These are phyloP conservation scores for Drosophila ezoana DNA, from an alignment of 2,888 invertebrate genomes.

Conservation along the genomic window DNA sequence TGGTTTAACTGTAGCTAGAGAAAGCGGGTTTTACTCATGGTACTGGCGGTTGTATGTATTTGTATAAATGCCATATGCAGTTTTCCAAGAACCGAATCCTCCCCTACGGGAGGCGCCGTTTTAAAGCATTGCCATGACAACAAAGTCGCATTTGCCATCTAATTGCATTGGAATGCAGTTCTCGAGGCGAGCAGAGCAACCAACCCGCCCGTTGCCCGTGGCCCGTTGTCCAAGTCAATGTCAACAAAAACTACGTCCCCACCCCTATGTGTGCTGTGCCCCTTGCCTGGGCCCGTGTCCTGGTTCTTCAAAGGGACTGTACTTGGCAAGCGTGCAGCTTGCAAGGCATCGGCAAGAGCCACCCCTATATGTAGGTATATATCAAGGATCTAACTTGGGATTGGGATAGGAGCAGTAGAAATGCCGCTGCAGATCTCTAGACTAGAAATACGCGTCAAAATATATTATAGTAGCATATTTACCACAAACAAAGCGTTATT, in stretches of 20 bases:
- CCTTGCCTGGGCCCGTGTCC: constrained; percentile 22
- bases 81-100: constrained; percentile 70
- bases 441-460: constrained; percentile 8
- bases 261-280: constrained; percentile 48
- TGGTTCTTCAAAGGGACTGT: constrained; percentile 52
- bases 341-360: constrained; percentile 63
- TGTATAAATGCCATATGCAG: constrained; percentile 50
- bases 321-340: constrained; percentile 67
- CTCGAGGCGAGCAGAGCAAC: constrained; percentile 26
- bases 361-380: constrained; percentile 56
- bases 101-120: constrained; percentile 50
- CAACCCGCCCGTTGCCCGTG: constrained; percentile 50
- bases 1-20: constrained; percentile 7
- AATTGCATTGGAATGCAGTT: constrained; percentile 76
- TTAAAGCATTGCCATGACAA: constrained; percentile 48
- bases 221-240: constrained; percentile 70
- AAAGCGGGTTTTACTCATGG: constrained; percentile 16
- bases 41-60: constrained; percentile 12
- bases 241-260: constrained; percentile 57
- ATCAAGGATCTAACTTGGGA: constrained; percentile 56
- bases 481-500: constrained; percentile 84
- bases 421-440: constrained; percentile 46
- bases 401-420: constrained; percentile 33
- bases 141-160: constrained; percentile 52
- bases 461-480: constrained; percentile 46